Percentiles rank a stretch among this genome's conserved stretches.
phyloP scores from a whole-genome alignment of 2,797 vertebrate species.

The Odontamblyopus rebecca region DNA sequence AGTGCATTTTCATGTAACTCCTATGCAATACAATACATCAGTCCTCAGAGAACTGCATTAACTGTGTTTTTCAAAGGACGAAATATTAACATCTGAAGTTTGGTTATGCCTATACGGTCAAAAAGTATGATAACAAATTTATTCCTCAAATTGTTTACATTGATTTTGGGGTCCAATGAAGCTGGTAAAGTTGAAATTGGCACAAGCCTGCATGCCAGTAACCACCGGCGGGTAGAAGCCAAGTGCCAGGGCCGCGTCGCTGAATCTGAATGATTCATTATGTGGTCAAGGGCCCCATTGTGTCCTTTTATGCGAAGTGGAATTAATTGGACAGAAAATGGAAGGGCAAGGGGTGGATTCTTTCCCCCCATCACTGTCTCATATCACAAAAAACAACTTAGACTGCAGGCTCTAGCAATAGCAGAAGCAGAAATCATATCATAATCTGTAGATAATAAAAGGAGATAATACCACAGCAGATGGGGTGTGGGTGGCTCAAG shows the following conservation, averaged over 20 bases:
- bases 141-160: neutral
- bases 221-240: constrained; percentile 82
- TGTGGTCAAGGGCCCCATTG: constrained; percentile 85
- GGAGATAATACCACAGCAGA: constrained; percentile 82
- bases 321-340: constrained; percentile 99
- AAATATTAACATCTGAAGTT: neutral
- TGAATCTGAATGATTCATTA: constrained; percentile 99
- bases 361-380: constrained; percentile 65
- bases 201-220: constrained; percentile 80
- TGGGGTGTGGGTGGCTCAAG: constrained; percentile 84
- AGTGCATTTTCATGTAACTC: neutral
- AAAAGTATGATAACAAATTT: neutral
- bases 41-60: neutral
- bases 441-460: constrained; percentile 78
- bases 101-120: neutral
- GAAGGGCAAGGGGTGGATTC: constrained; percentile 87
- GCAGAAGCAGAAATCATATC: constrained; percentile 71
- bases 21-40: neutral
- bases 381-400: constrained; percentile 70
- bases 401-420: constrained; percentile 74
- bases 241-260: constrained; percentile 84
- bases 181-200: constrained; percentile 78
- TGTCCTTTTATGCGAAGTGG: constrained; percentile 96
- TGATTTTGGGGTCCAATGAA: constrained; percentile 63
- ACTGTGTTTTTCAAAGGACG: neutral